phyloP scores from a whole-genome alignment of 2,888 invertebrate species.

The Drosophila conformis region DNA sequence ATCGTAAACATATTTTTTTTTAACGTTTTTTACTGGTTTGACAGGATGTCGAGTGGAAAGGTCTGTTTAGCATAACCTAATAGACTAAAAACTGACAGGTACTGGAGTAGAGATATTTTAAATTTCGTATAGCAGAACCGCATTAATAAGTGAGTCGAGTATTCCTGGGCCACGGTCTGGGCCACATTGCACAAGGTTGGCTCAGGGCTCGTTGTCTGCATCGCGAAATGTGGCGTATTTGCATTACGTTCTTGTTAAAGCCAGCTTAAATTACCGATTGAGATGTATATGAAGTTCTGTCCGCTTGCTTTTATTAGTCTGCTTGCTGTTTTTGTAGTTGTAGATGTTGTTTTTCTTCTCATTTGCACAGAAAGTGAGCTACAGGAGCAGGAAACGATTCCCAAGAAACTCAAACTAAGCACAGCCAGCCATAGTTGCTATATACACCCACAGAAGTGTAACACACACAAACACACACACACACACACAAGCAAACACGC shows the following conservation, averaged over 20 bases:
- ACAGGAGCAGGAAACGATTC: conserved; percentile 51
- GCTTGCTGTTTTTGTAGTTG: conserved; percentile 6
- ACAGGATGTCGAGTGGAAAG: background rate
- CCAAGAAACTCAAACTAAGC: conserved; percentile 53
- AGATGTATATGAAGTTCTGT: conserved; percentile 33
- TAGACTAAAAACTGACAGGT: background rate
- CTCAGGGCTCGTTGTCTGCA: conserved; percentile 3
- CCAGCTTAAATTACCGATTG: conserved; percentile 56
- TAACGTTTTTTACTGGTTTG: background rate
- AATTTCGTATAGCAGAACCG: background rate
- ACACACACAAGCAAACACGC: conserved; percentile 19
- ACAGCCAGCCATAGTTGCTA: conserved; percentile 31
- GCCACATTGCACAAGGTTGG: conserved; percentile 6
- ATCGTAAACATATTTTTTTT: background rate
- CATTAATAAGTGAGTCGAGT: conserved; percentile 35
- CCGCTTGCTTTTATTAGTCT: background rate
- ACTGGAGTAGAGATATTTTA: background rate
- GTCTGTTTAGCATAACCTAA: conserved; percentile 5
- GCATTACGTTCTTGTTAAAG: conserved; percentile 68
- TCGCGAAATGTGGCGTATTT: conserved; percentile 31
- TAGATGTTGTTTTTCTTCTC: conserved; percentile 20
- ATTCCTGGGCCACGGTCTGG: background rate
- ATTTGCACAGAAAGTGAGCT: conserved; percentile 49
- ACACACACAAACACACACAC: conserved; percentile 12
- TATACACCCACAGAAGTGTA: conserved; percentile 11